These are phyloP conservation scores for Pelagia noctiluca DNA, from an alignment of 30 jellyfish, hydroid and myxozoan species.

Conservation along the genomic window DNA sequence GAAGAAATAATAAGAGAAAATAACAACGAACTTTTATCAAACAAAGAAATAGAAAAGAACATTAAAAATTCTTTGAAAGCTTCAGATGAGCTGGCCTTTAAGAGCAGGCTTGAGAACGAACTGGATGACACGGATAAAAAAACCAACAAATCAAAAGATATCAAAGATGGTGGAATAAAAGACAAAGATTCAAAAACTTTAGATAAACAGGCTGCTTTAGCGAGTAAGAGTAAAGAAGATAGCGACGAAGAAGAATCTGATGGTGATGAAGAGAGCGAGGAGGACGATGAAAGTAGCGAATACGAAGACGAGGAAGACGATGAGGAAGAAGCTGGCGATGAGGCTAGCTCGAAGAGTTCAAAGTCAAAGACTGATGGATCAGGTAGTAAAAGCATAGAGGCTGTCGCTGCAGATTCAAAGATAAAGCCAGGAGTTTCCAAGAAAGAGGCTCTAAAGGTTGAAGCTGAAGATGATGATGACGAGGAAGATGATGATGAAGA, in stretches of 20 bases:
- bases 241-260: slow-evolving; percentile 36
- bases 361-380: too few species aligned
- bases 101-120: slow-evolving; percentile 48
- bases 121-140: slow-evolving; percentile 34
- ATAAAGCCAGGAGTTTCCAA: background rate
- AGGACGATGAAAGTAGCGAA: slow-evolving; percentile 22
- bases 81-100: background rate
- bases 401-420: background rate
- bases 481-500: background rate
- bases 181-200: slow-evolving; percentile 56
- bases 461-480: background rate
- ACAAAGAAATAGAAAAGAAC: slow-evolving; percentile 20
- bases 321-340: background rate
- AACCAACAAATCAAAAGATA: slow-evolving; percentile 49
- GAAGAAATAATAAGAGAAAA: background rate
- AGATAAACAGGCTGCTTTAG: slow-evolving; percentile 3
- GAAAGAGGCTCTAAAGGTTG: too few species aligned
- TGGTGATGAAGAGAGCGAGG: slow-evolving; percentile 23
- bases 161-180: slow-evolving; percentile 40
- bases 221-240: slow-evolving; percentile 21
- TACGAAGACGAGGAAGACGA: slow-evolving; percentile 44
- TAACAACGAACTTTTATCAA: background rate
- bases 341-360: too few species aligned
- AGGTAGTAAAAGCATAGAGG: too few species aligned
- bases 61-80: slow-evolving; percentile 23